Evolutionary conservation across 2,888 invertebrate genomes (phyloP).

Genomic region (Pammene aurita): DNA sequence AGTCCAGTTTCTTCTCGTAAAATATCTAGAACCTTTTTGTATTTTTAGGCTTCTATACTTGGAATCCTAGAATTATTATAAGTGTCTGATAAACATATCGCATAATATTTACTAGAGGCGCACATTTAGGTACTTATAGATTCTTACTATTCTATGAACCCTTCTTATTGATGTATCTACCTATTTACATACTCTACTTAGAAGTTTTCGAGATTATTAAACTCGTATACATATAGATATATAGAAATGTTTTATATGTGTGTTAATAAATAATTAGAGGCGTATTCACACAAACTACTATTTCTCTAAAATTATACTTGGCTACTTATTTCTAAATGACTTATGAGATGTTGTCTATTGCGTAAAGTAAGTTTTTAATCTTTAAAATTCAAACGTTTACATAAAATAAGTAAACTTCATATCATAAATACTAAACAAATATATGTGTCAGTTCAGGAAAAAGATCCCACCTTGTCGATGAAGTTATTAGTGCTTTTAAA

Average conservation of each 20-base stretch:
- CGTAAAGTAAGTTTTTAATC: no score
- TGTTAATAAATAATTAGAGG: slow-evolving; percentile 49
- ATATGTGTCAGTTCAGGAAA: no score
- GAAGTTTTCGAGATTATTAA: slow-evolving; percentile 61
- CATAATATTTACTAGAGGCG: slow-evolving; percentile 30
- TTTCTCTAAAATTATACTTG: neutral
- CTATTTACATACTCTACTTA: slow-evolving; percentile 46
- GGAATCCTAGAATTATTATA: slow-evolving; percentile 10
- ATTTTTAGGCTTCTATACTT: slow-evolving; percentile 24
- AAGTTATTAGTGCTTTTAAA: no score
- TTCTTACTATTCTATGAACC: slow-evolving; percentile 52
- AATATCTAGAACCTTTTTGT: slow-evolving; percentile 21
- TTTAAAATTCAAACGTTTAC: no score
- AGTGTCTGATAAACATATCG: slow-evolving; percentile 44
- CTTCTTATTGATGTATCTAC: slow-evolving; percentile 57
- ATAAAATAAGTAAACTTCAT: no score
- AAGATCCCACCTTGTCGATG: no score
- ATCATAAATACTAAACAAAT: no score
- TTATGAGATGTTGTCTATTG: no score
- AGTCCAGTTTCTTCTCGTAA: slow-evolving; percentile 32
- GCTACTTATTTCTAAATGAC: no score
- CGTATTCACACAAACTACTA: slow-evolving; percentile 46
- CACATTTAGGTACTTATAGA: slow-evolving; percentile 51
- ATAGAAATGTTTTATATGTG: slow-evolving; percentile 59
- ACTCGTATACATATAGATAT: slow-evolving; percentile 52